Evolutionary conservation across 1,140 invertebrate genomes (phyloP).

Genomic region (silkworm (Bombyx mori)): ASM3026992v2 NC_085126.1:12181501-12182000

Average conservation of each 20-base stretch:
- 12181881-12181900: slow-evolving; percentile 7
- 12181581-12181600: no score
- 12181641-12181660: slow-evolving; percentile 2
- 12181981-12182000: no score
- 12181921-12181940: background rate
- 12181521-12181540: no score
- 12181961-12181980: no score
- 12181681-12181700: slow-evolving; percentile 14
- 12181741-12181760: background rate
- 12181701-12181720: no score
- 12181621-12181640: background rate
- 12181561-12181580: no score
- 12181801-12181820: background rate
- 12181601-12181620: no score
- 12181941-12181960: background rate
- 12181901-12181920: no score
- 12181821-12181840: slow-evolving; percentile 16
- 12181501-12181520: background rate
- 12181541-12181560: no score
- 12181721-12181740: background rate
- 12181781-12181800: slow-evolving; percentile 10
- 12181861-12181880: slow-evolving; percentile 24
- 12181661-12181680: background rate
- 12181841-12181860: slow-evolving; percentile 17
- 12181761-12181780: slow-evolving; percentile 7